Conservation (phyloP, 2,888 invertebrate genomes). For the Drepana falcataria region DNA sequence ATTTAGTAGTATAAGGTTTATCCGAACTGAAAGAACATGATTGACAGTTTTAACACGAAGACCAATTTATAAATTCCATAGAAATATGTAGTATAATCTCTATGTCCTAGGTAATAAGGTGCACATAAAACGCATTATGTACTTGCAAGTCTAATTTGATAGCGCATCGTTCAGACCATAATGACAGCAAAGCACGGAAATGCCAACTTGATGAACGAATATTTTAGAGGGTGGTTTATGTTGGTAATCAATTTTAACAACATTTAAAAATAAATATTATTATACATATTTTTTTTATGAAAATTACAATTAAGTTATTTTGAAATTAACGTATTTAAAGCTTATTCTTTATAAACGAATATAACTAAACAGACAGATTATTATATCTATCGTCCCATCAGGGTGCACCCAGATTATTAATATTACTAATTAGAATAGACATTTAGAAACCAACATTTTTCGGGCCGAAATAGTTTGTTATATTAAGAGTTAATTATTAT, state of each 20-base stretch:
- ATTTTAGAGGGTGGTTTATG: conserved; percentile 7
- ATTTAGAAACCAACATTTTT: too few relatives aligned
- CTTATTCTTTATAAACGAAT: too few relatives aligned
- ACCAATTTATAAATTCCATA: background rate
- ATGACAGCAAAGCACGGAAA: conserved; percentile 28
- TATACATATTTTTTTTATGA: too few relatives aligned
- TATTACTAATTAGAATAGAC: too few relatives aligned
- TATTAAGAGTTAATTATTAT: too few relatives aligned
- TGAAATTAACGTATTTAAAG: too few relatives aligned
- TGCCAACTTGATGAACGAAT: conserved; percentile 23
- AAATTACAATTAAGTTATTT: too few relatives aligned
- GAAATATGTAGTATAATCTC: background rate
- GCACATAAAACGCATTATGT: background rate
- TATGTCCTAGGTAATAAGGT: background rate
- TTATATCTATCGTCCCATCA: too few relatives aligned
- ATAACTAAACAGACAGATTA: too few relatives aligned
- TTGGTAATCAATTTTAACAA: background rate
- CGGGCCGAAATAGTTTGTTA: too few relatives aligned
- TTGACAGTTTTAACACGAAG: background rate
- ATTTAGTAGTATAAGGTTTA: background rate
- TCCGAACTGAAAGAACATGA: background rate
- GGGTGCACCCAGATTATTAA: too few relatives aligned
- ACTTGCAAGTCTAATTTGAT: conserved; percentile 19
- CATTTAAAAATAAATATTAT: background rate
- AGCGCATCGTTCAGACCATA: conserved; percentile 18